phyloP scores from a whole-genome alignment of 2,888 invertebrate genomes.

The Siphlonurus alternatus region DNA sequence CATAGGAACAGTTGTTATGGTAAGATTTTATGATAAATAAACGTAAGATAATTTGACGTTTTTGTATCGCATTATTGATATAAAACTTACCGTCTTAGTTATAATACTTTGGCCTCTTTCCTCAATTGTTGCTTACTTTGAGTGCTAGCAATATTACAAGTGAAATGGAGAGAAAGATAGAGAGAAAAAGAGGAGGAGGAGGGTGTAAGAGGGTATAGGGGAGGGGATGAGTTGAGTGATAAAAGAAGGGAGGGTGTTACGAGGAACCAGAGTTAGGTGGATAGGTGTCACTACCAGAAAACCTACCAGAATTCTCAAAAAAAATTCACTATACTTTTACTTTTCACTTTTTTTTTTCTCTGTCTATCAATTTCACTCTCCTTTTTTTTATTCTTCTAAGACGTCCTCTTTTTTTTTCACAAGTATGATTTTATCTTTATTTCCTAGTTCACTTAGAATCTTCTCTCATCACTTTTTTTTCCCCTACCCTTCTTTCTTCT shows the following conservation, averaged over 20 bases:
- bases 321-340: neutral
- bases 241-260: neutral
- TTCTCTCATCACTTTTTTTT: no score
- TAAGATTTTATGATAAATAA: no score
- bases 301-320: neutral
- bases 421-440: neutral
- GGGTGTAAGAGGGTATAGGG: no score
- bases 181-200: neutral
- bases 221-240: neutral
- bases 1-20: no score
- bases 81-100: neutral
- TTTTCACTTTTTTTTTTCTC: neutral
- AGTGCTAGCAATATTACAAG: neutral
- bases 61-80: no score
- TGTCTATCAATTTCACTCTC: neutral
- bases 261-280: neutral
- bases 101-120: neutral
- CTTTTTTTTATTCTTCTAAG: neutral
- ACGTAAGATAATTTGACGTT: no score
- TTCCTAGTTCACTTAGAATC: neutral
- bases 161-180: neutral
- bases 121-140: neutral
- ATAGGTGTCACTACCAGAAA: neutral
- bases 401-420: neutral
- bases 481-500: neutral